These are phyloP conservation scores for Microcebus tavaratra DNA, from an alignment of 2,113 vertebrate species.

Conservation along the genomic window DNA sequence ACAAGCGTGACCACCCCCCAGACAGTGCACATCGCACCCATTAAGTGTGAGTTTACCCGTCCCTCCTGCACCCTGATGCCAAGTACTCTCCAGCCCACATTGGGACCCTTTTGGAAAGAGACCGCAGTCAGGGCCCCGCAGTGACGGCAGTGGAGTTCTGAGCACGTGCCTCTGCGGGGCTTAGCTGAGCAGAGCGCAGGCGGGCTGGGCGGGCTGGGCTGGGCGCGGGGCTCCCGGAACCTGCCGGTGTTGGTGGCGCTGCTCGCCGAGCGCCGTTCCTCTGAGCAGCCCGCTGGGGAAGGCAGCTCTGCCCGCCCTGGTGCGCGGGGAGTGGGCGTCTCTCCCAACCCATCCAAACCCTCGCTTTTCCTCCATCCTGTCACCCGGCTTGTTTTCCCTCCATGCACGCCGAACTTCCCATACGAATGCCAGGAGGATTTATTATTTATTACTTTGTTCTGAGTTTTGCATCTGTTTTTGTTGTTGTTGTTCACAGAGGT, in stretches of 20 bases:
- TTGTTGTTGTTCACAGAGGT: neutral
- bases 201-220: too few relatives aligned
- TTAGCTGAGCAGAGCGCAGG: neutral
- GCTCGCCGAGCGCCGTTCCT: rapidly evolving
- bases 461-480: neutral
- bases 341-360: neutral
- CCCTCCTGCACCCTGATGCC: neutral
- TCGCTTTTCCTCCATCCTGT: neutral
- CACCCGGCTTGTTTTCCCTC: neutral
- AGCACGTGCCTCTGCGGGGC: rapidly evolving
- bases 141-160: neutral
- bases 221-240: neutral
- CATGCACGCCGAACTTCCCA: rapidly evolving
- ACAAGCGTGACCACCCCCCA: too few relatives aligned
- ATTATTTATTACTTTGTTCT: neutral
- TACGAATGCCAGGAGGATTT: neutral
- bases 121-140: neutral
- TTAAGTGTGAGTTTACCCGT: too few relatives aligned
- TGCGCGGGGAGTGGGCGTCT: neutral
- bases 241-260: neutral
- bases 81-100: neutral
- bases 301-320: rapidly evolving
- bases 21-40: too few relatives aligned
- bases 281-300: neutral
- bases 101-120: neutral